Evolutionary conservation across 2,113 vertebrate genomes (phyloP), one percentile per base, ranked within the genome.

Genomic region (Pao palembangensis): DNA sequence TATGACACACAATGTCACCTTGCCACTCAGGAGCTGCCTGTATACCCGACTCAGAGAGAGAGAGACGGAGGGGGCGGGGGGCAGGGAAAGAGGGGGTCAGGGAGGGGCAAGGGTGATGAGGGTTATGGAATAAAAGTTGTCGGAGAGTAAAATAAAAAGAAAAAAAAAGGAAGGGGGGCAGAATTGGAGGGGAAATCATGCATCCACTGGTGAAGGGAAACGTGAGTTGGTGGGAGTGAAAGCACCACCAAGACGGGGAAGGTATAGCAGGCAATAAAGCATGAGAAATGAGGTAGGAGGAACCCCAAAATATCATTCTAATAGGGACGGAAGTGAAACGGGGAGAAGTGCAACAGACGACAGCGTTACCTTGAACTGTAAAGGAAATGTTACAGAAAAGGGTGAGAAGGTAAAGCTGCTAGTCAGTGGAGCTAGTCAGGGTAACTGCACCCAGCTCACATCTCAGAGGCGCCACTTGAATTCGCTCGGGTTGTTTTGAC

Each of bases 1-100:
- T 91, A 88, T 84, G 91, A 92, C 92, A 89, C 83, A 83, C 93
- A 94, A 92, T 91, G 95, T 95, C 95, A 96, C 96, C 94, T 94
- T 95, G 93, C 87, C 93, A 89, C 75, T 88, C 90, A 88, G 88
- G 78, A 85, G 69, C 80, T 62, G 82, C 71, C 64, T 81, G 84
- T 83, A 84, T 75, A 78, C 74, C 83, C 76, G 71, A 73, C 73
- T 71, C 76, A 73, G 65, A 68, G 68, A 66, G 74, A 13, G n/a
- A 8, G 15, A 12, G 12, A 11, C 6, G 15, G 49, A 13, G 44
- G 20, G 7, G 57, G 58, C 17, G 41, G 10, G 58, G 47, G 58
- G 57, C 65, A 55, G 61, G 58, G 57, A 55, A 64, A 42, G 65
- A 69, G 67, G 18, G 61, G 73, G 80, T 76, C 65, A 81, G 73